Conservation (phyloP, 2,113 vertebrate genomes). For the Dicaeum eximium region DNA sequence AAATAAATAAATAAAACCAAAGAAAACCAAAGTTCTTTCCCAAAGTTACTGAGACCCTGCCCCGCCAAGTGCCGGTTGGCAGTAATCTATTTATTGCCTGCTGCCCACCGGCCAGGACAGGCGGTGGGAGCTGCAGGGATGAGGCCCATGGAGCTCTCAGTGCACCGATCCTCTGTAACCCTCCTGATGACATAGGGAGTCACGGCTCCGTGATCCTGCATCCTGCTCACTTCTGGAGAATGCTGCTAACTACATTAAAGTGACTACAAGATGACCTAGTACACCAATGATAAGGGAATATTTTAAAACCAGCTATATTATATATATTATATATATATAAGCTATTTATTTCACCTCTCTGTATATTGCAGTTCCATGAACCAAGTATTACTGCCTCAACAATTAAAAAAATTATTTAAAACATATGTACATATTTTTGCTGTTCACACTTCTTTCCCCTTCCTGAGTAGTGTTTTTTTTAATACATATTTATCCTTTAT, state of each 20-base stretch:
- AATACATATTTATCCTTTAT: background rate
- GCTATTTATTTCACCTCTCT: slow-evolving; percentile 89
- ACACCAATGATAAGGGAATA: slow-evolving; percentile 84
- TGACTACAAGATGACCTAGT: slow-evolving; percentile 80
- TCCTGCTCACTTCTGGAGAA: slow-evolving; percentile 77
- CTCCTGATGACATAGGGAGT: slow-evolving; percentile 77
- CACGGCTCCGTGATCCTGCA: slow-evolving; percentile 76
- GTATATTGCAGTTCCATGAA: slow-evolving; percentile 88
- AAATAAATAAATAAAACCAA: slow-evolving; percentile 58
- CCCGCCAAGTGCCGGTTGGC: slow-evolving; percentile 71
- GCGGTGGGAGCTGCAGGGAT: slow-evolving; percentile 60
- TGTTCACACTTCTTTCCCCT: slow-evolving; percentile 39
- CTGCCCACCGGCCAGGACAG: slow-evolving; percentile 67
- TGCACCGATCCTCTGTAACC: slow-evolving; percentile 67
- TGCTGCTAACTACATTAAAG: slow-evolving; percentile 80
- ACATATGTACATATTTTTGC: slow-evolving; percentile 48
- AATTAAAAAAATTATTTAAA: slow-evolving; percentile 85
- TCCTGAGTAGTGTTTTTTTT: background rate
- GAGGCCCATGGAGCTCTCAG: slow-evolving; percentile 71
- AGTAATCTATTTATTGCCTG: slow-evolving; percentile 75
- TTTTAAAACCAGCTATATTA: slow-evolving; percentile 85
- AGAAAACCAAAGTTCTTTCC: slow-evolving; percentile 77
- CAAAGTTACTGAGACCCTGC: slow-evolving; percentile 69
- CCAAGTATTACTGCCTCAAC: slow-evolving; percentile 84
- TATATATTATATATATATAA: slow-evolving; percentile 86